Base-by-base conservation (phyloP, 2,797 vertebrate species). In the Syncerus caffer region DNA sequence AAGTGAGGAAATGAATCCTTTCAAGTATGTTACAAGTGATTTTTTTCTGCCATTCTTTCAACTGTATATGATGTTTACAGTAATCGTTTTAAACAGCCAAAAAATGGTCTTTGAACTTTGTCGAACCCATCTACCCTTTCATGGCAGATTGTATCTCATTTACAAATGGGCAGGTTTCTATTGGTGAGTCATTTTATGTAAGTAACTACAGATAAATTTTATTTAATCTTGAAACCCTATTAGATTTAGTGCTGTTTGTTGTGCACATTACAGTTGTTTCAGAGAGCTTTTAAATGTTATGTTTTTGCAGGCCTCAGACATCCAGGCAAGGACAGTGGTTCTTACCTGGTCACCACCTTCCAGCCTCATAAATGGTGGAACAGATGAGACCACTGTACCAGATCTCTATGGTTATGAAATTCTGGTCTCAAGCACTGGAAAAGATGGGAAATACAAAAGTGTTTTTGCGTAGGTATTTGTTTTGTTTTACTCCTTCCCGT, bases 391-490 rank as follows among this genome's bases (percentile, higher is more conserved):
- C 60, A 96, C 97, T 85, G n/a, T 97, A 50, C 98, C 97, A 38
- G 99, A 99, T n/a, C 96, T 98, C 92, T 98, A 99, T 98, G 99
- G 98, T 95, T 99, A 99, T 0, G 99, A 99, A 98, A 99, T 99
- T 90, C 99, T 99, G 34, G 89, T 99, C 97, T 99, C 99, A 34
- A 99, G 98, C 98, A 99, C 98, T 1, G 99, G 99, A 96, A 99
- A 99, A 98, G 99, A 99, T 94, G 99, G 99, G 71, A 99, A 99
- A 97, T 99, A 99, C 98, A 99, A 98, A 98, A 99, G 98, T 98
- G 98, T 99, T 50, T 99, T 99, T 98, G 97, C 99, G 99, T 99
- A 98, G 96, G 99, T 98, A 92, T 97, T 98, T 23, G 3, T 95
- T 97, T 6, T 51, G 86, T 97, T 90, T 90, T 96, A n/a, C 25